These are phyloP conservation scores for Brevimyrus niger DNA, from an alignment of 2,113 vertebrate species.

Conservation along the genomic window DNA sequence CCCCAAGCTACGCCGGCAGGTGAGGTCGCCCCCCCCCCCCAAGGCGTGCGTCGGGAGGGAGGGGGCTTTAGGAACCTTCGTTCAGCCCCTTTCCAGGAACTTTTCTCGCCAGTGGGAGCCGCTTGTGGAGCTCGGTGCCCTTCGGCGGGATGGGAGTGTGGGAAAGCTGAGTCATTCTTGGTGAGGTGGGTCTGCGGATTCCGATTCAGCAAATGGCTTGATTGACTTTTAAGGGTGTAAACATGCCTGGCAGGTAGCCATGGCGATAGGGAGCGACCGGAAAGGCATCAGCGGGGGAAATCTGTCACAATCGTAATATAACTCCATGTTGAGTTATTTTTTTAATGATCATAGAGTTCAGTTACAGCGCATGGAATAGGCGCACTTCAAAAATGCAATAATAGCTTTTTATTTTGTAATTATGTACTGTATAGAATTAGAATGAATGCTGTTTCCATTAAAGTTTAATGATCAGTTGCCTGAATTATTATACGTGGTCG, in stretches of 20 bases:
- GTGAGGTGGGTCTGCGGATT: background rate
- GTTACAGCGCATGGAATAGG: background rate
- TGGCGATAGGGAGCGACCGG: background rate
- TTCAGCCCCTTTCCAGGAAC: background rate
- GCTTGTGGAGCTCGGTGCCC: background rate
- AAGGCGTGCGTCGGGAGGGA: too few species aligned
- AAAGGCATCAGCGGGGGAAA: background rate
- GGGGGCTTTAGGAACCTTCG: background rate
- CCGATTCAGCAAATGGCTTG: background rate
- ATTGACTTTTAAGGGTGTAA: background rate
- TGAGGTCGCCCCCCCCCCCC: conserved; percentile 39
- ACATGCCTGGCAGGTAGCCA: background rate
- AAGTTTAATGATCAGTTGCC: background rate
- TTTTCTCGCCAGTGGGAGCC: background rate
- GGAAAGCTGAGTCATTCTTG: conserved; percentile 16
- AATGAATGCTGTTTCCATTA: background rate
- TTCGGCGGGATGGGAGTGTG: background rate
- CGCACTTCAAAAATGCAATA: background rate
- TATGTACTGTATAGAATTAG: background rate
- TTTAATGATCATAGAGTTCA: background rate
- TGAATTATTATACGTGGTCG: background rate
- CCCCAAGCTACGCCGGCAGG: conserved; percentile 70
- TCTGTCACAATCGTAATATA: background rate
- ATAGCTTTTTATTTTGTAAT: background rate
- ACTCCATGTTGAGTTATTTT: background rate